phyloP scores from a whole-genome alignment of 1,140 invertebrate genomes.

The Paraescarpia echinospica region DNA sequence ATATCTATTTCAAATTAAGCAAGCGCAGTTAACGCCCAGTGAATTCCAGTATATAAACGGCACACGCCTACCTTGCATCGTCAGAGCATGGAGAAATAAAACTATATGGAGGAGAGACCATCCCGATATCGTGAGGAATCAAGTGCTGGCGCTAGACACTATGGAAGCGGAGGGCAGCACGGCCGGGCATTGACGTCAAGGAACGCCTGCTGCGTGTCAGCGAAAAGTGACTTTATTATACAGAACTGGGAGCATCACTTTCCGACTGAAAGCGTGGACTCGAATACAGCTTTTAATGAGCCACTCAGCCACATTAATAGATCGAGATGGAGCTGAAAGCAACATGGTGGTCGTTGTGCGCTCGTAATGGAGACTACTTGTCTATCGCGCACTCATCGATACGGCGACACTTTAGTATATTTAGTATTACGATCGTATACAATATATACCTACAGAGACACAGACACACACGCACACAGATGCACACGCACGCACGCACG shows the following conservation, averaged over 20 bases:
- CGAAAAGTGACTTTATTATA: neutral
- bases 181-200: neutral
- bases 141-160: neutral
- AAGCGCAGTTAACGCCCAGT: too few species aligned
- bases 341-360: neutral
- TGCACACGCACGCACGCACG: neutral
- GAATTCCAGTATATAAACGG: neutral
- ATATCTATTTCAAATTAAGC: neutral
- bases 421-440: neutral
- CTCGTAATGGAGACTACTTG: neutral
- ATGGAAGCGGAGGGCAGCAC: neutral
- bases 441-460: neutral
- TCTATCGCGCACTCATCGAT: neutral
- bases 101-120: neutral
- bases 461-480: neutral
- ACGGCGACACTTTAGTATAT: neutral
- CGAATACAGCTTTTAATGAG: neutral
- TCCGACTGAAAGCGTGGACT: neutral
- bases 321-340: neutral
- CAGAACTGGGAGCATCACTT: neutral
- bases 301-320: constrained; percentile 4
- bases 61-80: neutral
- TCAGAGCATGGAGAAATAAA: neutral
- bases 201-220: neutral
- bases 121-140: neutral